Conservation (phyloP, 2,113 vertebrate species). For the Caranx melampygus region DNA sequence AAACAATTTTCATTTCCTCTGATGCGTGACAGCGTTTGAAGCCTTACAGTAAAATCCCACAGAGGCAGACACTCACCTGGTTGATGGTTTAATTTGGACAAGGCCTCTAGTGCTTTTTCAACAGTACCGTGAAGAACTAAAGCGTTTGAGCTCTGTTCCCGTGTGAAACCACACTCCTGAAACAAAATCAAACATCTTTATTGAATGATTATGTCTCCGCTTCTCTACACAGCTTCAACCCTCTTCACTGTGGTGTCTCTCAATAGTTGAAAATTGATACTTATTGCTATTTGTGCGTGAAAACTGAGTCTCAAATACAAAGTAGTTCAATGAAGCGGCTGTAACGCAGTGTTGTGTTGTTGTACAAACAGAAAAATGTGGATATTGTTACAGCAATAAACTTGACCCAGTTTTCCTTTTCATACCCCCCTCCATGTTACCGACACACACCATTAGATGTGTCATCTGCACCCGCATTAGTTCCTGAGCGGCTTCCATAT, state of each 20-base stretch:
- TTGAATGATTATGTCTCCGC: neutral
- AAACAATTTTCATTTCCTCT: neutral
- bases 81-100: conserved; percentile 48
- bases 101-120: conserved; percentile 58
- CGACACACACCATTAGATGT: conserved; percentile 71
- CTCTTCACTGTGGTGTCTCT: neutral
- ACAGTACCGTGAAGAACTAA: conserved; percentile 78
- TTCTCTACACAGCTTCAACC: no score
- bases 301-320: neutral
- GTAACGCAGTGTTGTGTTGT: neutral
- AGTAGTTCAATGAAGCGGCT: neutral
- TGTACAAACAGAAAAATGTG: neutral
- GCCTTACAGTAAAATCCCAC: neutral
- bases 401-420: no score
- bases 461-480: conserved; percentile 78
- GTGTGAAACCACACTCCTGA: conserved; percentile 74
- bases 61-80: conserved; percentile 49
- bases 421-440: neutral
- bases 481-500: conserved; percentile 77
- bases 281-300: no score
- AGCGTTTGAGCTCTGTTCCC: conserved; percentile 79
- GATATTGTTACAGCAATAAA: neutral
- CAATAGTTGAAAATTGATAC: neutral
- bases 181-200: conserved; percentile 7
- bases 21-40: neutral